Conservation (phyloP, 1,140 invertebrate genomes). For the Gonatopus flavifemur region DNA sequence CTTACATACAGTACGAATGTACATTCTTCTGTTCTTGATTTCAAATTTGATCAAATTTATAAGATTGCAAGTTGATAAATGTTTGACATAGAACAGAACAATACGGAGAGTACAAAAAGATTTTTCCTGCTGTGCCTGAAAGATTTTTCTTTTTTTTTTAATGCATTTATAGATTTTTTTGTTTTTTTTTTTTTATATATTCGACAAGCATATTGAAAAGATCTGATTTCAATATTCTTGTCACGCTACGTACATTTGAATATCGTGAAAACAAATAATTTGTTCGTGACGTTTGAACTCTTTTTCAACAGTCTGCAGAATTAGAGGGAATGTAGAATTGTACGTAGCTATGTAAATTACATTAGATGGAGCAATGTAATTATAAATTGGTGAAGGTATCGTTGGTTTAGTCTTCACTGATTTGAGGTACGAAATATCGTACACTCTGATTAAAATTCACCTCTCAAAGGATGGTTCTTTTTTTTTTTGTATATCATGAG, state of each 20-base stretch:
- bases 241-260: constrained; percentile 21
- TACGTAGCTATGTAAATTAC: constrained; percentile 14
- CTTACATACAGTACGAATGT: neutral
- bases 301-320: constrained; percentile 6
- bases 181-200: constrained; percentile 9
- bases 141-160: constrained; percentile 7
- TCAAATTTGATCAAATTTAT: no score
- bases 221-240: constrained; percentile 22
- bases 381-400: constrained; percentile 14
- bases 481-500: constrained; percentile 4
- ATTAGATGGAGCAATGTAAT: constrained; percentile 12
- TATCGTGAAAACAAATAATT: constrained; percentile 9
- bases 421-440: constrained; percentile 16
- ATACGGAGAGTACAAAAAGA: constrained; percentile 5
- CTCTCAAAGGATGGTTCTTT: neutral
- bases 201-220: constrained; percentile 16
- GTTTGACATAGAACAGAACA: constrained; percentile 6
- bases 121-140: constrained; percentile 1
- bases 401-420: constrained; percentile 1
- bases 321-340: constrained; percentile 11
- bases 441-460: constrained; percentile 12
- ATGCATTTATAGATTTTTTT: constrained; percentile 7
- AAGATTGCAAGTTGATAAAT: no score
- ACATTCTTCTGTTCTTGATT: constrained; percentile 10
- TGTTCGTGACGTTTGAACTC: constrained; percentile 1